phyloP scores from a whole-genome alignment of 1,140 invertebrate species.

The Oncopeltus fasciatus region DNA sequence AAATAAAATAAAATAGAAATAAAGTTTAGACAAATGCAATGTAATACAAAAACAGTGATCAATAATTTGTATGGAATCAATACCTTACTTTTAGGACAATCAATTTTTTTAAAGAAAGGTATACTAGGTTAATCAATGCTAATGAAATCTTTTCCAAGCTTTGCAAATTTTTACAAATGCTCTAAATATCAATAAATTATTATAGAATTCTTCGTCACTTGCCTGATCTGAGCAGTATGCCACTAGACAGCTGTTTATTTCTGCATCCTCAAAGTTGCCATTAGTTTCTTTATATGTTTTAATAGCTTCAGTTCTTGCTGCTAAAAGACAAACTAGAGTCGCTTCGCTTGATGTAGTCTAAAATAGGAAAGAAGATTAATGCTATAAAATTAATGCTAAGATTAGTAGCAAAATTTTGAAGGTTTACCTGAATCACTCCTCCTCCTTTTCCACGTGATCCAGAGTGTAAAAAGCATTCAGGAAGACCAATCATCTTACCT shows the following conservation, averaged over 20 bases:
- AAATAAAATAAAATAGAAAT: neutral
- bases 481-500: conserved; percentile 83
- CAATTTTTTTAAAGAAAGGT: too few relatives aligned
- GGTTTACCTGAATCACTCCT: conserved; percentile 70
- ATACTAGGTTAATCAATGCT: too few relatives aligned
- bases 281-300: conserved; percentile 37
- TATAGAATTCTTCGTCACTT: conserved; percentile 9
- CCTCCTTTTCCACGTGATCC: conserved; percentile 60
- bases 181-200: too few relatives aligned
- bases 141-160: neutral
- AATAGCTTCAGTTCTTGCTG: conserved; percentile 75
- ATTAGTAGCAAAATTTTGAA: too few relatives aligned
- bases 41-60: too few relatives aligned
- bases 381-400: too few relatives aligned
- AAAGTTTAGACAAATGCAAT: too few relatives aligned
- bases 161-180: neutral
- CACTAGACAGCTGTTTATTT: conserved; percentile 81
- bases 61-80: too few relatives aligned
- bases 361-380: too few relatives aligned
- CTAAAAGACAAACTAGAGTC: conserved; percentile 76
- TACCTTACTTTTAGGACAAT: too few relatives aligned
- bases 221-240: conserved; percentile 87
- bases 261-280: conserved; percentile 62
- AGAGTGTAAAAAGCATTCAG: conserved; percentile 71
- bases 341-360: conserved; percentile 81